Evolutionary conservation across 2,113 vertebrate species (phyloP).

Genomic region (Pomatorhinus ruficollis): DNA sequence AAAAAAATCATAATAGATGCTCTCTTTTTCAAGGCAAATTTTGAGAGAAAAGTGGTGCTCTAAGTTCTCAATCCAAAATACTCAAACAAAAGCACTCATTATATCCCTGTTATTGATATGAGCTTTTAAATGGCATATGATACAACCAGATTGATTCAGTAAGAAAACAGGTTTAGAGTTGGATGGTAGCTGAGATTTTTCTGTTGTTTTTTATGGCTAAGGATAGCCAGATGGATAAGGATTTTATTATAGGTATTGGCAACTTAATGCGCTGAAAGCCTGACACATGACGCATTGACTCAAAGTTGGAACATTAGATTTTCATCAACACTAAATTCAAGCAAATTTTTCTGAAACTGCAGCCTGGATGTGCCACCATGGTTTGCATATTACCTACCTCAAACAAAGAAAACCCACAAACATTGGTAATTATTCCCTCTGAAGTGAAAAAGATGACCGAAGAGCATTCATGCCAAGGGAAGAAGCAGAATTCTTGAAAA

Average conservation of each 20-base stretch:
- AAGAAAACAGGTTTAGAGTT: constrained; percentile 5
- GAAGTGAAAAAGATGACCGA: not conserved
- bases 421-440: not conserved
- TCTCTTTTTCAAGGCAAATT: not conserved
- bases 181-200: not conserved
- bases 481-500: not conserved
- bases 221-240: constrained; percentile 58
- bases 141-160: constrained; percentile 30
- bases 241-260: constrained; percentile 57
- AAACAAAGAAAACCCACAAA: not conserved
- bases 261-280: constrained; percentile 47
- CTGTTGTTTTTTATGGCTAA: constrained; percentile 6
- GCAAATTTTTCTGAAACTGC: not conserved
- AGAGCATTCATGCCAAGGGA: not conserved
- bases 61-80: not conserved
- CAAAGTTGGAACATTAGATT: constrained; percentile 25
- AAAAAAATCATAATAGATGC: not conserved
- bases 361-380: not conserved
- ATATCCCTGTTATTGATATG: not conserved
- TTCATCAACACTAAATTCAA: constrained; percentile 26
- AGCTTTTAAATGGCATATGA: constrained; percentile 26
- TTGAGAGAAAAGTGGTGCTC: not conserved
- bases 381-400: not conserved
- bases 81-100: not conserved
- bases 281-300: constrained; percentile 18